Percentiles rank a stretch among this genome's conserved stretches.
Evolutionary conservation across 2,888 invertebrate genomes (phyloP).

Genomic region (Torymus tubicola): DNA sequence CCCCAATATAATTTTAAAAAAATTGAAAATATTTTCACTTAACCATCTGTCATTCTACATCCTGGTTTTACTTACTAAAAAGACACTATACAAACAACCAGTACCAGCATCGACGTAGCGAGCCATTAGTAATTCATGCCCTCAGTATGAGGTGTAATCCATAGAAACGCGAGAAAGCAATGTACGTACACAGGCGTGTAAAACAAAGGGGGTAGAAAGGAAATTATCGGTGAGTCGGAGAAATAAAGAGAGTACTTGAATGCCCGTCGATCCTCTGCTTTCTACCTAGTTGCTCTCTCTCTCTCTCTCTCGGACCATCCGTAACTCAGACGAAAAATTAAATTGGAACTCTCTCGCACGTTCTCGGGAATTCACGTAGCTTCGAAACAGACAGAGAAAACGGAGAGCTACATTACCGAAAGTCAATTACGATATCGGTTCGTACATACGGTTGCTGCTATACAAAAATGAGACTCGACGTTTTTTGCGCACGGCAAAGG

Average conservation of each 20-base stretch:
- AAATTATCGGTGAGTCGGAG: neutral
- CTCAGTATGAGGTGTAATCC: too few relatives aligned
- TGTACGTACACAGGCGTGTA: too few relatives aligned
- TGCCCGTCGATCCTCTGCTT: slow-evolving; percentile 14
- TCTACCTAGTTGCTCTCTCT: slow-evolving; percentile 4
- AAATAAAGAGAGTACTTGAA: slow-evolving; percentile 14
- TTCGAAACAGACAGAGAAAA: neutral
- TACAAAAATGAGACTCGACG: slow-evolving; percentile 6
- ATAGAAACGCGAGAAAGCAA: too few relatives aligned
- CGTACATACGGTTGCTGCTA: neutral
- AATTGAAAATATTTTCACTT: too few relatives aligned
- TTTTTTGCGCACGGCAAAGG: too few relatives aligned
- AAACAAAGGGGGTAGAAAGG: neutral
- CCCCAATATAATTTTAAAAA: too few relatives aligned
- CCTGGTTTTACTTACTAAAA: too few relatives aligned
- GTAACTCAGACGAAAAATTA: slow-evolving; percentile 40
- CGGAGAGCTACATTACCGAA: slow-evolving; percentile 26
- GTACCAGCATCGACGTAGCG: too few relatives aligned
- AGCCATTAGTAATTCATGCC: too few relatives aligned
- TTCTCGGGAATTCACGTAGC: neutral
- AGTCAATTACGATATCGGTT: slow-evolving; percentile 47
- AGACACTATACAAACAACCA: too few relatives aligned
- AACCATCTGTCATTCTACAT: too few relatives aligned
- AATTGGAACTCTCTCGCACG: slow-evolving; percentile 40
- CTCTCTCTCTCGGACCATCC: neutral